Evolutionary conservation across 2,797 vertebrate species (phyloP).

Genomic region (Anisognathus igniventris): DNA sequence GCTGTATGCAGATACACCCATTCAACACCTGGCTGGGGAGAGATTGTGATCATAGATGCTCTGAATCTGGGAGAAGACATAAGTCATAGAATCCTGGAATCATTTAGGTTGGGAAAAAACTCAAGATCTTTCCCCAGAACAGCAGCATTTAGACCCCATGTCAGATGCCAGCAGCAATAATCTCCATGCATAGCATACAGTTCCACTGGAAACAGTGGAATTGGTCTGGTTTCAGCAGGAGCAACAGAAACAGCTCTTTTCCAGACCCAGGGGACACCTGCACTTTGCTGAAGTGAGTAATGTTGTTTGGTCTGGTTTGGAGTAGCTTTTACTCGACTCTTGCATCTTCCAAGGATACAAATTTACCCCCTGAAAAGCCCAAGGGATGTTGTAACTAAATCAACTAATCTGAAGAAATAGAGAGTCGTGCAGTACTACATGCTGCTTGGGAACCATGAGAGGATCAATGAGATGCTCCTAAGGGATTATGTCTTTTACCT

Average conservation of each 20-base stretch:
- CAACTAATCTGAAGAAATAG: constrained; percentile 11
- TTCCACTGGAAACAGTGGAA: background rate
- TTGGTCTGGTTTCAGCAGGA: background rate
- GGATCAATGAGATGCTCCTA: constrained; percentile 34
- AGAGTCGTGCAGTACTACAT: background rate
- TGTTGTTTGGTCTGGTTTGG: background rate
- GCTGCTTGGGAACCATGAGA: constrained; percentile 4
- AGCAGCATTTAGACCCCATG: background rate
- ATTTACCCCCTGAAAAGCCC: background rate
- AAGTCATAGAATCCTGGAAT: background rate
- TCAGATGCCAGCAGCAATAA: background rate
- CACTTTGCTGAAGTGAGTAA: background rate
- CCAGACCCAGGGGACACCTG: background rate
- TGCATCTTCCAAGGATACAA: constrained; percentile 17
- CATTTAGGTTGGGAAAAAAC: background rate
- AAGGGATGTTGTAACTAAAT: constrained; percentile 27
- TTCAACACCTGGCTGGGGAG: background rate
- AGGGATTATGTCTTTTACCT: constrained; percentile 40
- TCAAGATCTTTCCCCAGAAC: background rate
- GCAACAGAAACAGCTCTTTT: background rate
- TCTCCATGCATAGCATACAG: background rate
- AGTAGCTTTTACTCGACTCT: background rate
- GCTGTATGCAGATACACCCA: background rate
- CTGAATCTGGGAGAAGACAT: background rate
- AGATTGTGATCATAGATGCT: background rate